Conservation (phyloP, 2,888 invertebrate genomes). For the Polyploca ridens region DNA sequence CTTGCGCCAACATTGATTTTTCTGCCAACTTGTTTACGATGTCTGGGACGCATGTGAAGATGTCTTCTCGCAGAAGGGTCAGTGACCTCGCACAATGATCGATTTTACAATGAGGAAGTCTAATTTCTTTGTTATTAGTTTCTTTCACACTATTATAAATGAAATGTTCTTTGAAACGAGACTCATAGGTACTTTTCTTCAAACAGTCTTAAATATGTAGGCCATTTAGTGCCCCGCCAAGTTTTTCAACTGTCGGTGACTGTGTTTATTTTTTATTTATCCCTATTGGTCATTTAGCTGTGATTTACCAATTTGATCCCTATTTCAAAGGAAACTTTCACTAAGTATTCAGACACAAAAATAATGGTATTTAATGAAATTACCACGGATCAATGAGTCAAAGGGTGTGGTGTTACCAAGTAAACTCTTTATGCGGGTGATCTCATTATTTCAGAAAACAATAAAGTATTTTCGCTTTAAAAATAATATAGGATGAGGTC, state of each 20-base stretch:
- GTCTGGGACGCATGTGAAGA: conserved; percentile 35
- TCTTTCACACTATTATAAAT: not conserved
- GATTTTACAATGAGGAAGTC: conserved; percentile 9
- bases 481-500: not conserved
- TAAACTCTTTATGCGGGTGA: conserved; percentile 63
- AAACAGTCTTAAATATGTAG: too few species aligned
- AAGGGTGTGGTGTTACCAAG: conserved; percentile 54
- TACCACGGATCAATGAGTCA: conserved; percentile 47
- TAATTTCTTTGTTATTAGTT: not conserved
- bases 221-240: too few species aligned
- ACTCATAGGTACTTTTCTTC: not conserved
- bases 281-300: too few species aligned
- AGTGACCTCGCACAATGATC: conserved; percentile 2
- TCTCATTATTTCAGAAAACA: conserved; percentile 52
- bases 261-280: too few species aligned
- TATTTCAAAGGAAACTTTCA: not conserved
- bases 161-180: not conserved
- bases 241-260: too few species aligned
- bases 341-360: not conserved
- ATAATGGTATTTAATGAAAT: conserved; percentile 24
- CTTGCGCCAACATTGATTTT: conserved; percentile 58
- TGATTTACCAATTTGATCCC: not conserved
- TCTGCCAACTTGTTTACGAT: conserved; percentile 46
- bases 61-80: not conserved
- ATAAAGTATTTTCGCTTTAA: conserved; percentile 21